A percentile compares a stretch with the other conserved stretches of the same genome.
These are phyloP conservation scores for Gadus chalcogrammus DNA, from an alignment of 2,113 vertebrate genomes.

Conservation along the genomic window DNA sequence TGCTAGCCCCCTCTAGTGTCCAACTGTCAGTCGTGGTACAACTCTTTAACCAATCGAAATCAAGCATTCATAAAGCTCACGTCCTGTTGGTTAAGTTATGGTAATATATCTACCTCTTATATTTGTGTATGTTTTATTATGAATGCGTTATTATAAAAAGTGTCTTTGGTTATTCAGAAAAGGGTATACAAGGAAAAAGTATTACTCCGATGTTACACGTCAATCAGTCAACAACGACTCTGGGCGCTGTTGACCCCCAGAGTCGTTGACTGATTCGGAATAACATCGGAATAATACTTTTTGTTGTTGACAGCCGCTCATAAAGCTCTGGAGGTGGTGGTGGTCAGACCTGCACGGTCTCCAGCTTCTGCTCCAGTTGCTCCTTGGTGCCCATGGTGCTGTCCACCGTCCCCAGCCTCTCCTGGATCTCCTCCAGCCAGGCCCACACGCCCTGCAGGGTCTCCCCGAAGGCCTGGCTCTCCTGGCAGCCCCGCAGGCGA, in stretches of 20 bases:
- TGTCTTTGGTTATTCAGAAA: too few relatives aligned
- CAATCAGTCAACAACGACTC: too few relatives aligned
- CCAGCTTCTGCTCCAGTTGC: constrained; percentile 78
- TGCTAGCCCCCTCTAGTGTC: constrained; percentile 56
- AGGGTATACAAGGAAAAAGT: too few relatives aligned
- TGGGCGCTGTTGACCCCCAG: too few relatives aligned
- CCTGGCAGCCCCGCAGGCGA: constrained; percentile 80
- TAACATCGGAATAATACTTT: too few relatives aligned
- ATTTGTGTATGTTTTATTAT: neutral
- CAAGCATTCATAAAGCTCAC: neutral
- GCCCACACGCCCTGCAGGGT: constrained; percentile 83
- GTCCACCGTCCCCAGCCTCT: constrained; percentile 77
- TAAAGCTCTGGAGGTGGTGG: neutral
- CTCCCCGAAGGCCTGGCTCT: constrained; percentile 87
- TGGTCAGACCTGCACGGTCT: constrained; percentile 82
- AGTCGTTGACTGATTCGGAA: too few relatives aligned
- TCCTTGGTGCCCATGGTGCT: constrained; percentile 84
- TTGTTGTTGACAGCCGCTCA: too few relatives aligned
- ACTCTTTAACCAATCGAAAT: neutral
- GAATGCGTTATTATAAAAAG: neutral
- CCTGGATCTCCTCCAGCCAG: constrained; percentile 85
- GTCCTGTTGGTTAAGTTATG: too few relatives aligned
- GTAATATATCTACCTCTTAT: neutral
- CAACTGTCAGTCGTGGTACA: neutral
- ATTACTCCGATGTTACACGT: too few relatives aligned